phyloP scores from a whole-genome alignment of 2,797 vertebrate species.

The Muscicapa striata region DNA sequence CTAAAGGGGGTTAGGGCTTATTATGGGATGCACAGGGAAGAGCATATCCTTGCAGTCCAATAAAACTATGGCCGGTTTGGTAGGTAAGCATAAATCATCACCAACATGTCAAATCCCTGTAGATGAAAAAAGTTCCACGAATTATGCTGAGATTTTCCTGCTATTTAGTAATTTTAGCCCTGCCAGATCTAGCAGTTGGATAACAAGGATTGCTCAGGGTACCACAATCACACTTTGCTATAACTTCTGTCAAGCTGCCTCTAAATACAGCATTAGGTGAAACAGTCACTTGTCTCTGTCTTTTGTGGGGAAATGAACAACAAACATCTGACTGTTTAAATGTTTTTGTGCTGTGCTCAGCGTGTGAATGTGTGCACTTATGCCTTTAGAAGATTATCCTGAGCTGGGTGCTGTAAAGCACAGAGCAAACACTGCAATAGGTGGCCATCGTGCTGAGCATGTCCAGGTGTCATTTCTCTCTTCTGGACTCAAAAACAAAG shows the following conservation, averaged over 20 bases:
- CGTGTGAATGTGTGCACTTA: background rate
- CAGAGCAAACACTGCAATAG: background rate
- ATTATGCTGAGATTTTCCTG: background rate
- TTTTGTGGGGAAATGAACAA: background rate
- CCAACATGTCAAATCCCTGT: background rate
- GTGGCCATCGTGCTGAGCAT: background rate
- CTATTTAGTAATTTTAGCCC: background rate
- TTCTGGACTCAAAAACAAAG: background rate
- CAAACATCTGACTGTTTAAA: background rate
- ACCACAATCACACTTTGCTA: background rate
- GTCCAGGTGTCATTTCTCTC: background rate
- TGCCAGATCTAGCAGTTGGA: rapidly evolving
- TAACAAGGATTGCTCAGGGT: background rate
- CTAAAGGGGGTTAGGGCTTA: background rate
- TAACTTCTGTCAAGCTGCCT: background rate
- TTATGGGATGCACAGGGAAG: background rate
- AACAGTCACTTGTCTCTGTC: background rate
- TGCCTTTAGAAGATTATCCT: background rate
- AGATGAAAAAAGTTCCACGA: background rate
- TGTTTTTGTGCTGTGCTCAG: background rate
- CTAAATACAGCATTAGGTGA: background rate
- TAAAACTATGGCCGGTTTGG: background rate
- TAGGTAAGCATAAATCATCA: background rate
- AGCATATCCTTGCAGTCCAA: background rate
- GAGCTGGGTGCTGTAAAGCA: background rate